These are phyloP conservation scores for Macrostomum lignano DNA, from an alignment of 1,140 invertebrate species.

Conservation along the genomic window DNA sequence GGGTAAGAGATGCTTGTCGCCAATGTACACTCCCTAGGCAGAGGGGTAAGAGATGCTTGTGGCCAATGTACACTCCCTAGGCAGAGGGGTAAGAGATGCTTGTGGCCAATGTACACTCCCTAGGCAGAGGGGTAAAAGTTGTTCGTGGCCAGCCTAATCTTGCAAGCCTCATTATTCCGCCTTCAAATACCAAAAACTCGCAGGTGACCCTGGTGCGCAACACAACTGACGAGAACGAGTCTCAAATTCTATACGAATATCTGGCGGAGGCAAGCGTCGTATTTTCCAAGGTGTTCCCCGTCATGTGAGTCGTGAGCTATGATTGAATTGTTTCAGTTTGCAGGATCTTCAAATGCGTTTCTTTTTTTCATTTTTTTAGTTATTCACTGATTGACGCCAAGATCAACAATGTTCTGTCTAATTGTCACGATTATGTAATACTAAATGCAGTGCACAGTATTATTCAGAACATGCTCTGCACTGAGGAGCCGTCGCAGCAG, in stretches of 20 bases:
- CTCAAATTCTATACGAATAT: slow-evolving; percentile 72
- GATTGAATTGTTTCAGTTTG: no score
- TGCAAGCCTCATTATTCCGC: no score
- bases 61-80: no score
- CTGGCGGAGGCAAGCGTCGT: slow-evolving; percentile 78
- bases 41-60: no score
- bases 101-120: no score
- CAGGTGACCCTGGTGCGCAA: slow-evolving; percentile 71
- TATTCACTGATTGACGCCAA: slow-evolving; percentile 76
- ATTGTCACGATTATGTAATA: slow-evolving; percentile 71
- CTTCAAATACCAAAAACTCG: no score
- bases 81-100: no score
- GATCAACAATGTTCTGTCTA: slow-evolving; percentile 61
- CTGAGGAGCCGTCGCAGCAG: slow-evolving; percentile 64
- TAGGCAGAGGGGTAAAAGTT: no score
- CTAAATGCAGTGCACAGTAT: slow-evolving; percentile 70
- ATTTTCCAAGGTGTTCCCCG: slow-evolving; percentile 74
- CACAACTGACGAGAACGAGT: slow-evolving; percentile 77
- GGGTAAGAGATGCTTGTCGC: no score
- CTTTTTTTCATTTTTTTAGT: no score
- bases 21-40: no score
- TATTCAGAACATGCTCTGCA: slow-evolving; percentile 82
- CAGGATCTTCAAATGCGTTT: slow-evolving; percentile 8
- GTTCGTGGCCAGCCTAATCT: no score
- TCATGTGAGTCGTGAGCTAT: slow-evolving; percentile 8